Base-by-base conservation (phyloP, 2,113 vertebrate species). In the Urocynchramus pylzowi region DNA sequence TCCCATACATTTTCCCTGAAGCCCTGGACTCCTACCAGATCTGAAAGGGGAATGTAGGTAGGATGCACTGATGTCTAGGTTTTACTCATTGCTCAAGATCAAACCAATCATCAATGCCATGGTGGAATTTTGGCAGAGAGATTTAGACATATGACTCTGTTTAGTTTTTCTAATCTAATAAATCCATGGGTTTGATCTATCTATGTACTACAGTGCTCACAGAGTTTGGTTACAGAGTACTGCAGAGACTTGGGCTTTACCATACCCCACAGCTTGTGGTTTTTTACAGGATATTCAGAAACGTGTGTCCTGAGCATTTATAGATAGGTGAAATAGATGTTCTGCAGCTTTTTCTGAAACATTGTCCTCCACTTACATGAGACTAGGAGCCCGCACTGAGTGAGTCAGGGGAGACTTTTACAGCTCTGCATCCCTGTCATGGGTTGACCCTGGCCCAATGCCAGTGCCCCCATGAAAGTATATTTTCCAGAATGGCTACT, bases 231-330 rank as follows among this genome's bases (percentile, higher is more conserved):
- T 82, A 28, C 8, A 5, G 49, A 61, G 13, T 56, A 37, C 31
- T 56, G 50, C 45, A 45, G 35, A 65, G 26, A 18, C 35, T 20
- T 76, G 21, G 31, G 28, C 24, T 69, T 69, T 64, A 37, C 2
- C 1, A 17, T 35, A 30, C 5, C 39, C 16, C 18, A 15, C 8
- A 31, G 33, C 20, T 78, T 0, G 0, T 78, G 35, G 5, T 45
- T 17, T 64, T 50, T 74, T 69, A 41, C 13, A 64, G 37, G 17
- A 16, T 67, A 67, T 52, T 84, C 28, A 80, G 64, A 42, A 47
- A 37, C 0, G 0, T 63, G n/a, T 63, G 7, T 26, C 49, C 21
- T 80, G 16, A 60, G 23, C 6, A n/a, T 89, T 69, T 61, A 16
- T 3, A 70, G 61, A 12, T 52, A 31, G 3, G 19, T 75, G 33